These are phyloP conservation scores for Lasioglossum vierecki DNA, from an alignment of 2,888 invertebrate genomes.

Conservation along the genomic window DNA sequence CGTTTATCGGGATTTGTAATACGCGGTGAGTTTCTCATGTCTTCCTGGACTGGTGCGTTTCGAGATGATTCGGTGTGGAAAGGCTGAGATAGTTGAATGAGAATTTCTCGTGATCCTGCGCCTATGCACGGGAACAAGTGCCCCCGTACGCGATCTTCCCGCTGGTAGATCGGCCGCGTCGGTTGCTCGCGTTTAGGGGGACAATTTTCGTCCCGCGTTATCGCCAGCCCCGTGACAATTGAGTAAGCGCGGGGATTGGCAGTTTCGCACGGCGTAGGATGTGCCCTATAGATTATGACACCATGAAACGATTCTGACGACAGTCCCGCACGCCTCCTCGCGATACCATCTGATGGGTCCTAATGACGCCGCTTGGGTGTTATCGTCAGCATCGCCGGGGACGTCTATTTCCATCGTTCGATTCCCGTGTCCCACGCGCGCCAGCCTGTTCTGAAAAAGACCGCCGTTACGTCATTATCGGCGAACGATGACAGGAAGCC, in stretches of 20 bases:
- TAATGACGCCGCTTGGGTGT: slow-evolving; percentile 40
- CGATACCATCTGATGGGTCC: slow-evolving; percentile 43
- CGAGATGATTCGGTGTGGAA: not conserved
- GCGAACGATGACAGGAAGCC: slow-evolving; percentile 61
- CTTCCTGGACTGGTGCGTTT: not conserved
- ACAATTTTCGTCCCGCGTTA: not conserved
- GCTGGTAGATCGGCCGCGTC: not conserved
- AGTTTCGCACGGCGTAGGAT: not conserved
- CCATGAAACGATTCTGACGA: slow-evolving; percentile 26
- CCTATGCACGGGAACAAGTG: not conserved
- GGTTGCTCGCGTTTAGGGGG: not conserved
- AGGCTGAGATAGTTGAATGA: not conserved
- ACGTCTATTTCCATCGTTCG: slow-evolving; percentile 42
- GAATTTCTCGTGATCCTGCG: not conserved
- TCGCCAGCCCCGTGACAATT: slow-evolving; percentile 4
- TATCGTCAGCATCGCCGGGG: slow-evolving; percentile 43
- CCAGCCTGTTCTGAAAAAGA: slow-evolving; percentile 39
- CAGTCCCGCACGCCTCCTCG: slow-evolving; percentile 8
- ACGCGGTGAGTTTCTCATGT: not conserved
- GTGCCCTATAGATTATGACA: not conserved
- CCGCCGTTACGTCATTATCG: slow-evolving; percentile 64
- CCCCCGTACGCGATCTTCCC: not conserved
- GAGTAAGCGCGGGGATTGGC: not conserved
- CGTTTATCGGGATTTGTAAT: not conserved
- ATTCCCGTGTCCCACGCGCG: slow-evolving; percentile 48